Conservation (phyloP, 2,797 vertebrate genomes). For the Sorex maritimensis region DNA sequence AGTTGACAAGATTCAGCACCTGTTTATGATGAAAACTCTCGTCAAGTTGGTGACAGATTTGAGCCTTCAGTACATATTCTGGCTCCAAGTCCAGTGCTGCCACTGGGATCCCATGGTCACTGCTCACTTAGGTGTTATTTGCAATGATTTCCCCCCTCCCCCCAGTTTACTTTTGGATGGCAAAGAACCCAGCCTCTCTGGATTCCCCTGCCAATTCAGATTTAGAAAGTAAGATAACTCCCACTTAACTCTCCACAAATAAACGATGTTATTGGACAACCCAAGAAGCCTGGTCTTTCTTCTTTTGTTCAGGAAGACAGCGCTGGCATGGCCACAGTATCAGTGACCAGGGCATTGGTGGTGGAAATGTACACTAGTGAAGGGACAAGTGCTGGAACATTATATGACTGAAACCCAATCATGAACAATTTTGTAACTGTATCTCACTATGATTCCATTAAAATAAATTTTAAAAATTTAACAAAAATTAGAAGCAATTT, state of each 20-base stretch:
- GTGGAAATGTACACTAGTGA: no score
- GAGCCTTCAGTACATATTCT: neutral
- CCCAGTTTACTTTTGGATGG: neutral
- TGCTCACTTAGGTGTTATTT: neutral
- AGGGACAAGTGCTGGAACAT: no score
- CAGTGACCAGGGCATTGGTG: no score
- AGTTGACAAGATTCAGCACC: no score
- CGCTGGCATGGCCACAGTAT: neutral
- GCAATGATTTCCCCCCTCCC: neutral
- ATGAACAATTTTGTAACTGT: no score
- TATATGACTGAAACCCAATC: no score
- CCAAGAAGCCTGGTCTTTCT: neutral
- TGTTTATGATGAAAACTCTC: no score
- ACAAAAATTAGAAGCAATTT: neutral
- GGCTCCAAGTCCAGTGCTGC: neutral
- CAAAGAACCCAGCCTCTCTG: neutral
- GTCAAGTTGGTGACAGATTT: no score
- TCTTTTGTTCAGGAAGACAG: neutral
- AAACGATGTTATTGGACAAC: neutral
- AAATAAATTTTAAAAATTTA: no score
- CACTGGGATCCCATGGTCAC: neutral
- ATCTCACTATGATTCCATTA: no score
- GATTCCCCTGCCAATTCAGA: neutral
- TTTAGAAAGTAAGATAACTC: conserved; percentile 27
- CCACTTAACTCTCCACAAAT: neutral